phyloP scores from a whole-genome alignment of 1,140 invertebrate species.

The fruit fly (Drosophila melanogaster) region Release_6_plus_ISO1_MT NC_004354.4:9099501-9100000 shows the following conservation, averaged over 20 bases:
- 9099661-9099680: constrained; percentile 13
- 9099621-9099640: constrained; percentile 12
- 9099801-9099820: constrained; percentile 1
- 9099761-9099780: not conserved
- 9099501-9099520: constrained; percentile 43
- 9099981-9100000: constrained; percentile 28
- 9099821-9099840: not conserved
- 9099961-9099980: constrained; percentile 6
- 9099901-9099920: not conserved
- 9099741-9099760: not conserved
- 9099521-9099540: constrained; percentile 16
- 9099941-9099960: not conserved
- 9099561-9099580: constrained; percentile 28
- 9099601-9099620: constrained; percentile 16
- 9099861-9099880: not conserved
- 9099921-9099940: not conserved
- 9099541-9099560: constrained; percentile 43
- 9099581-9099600: constrained; percentile 1
- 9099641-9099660: not conserved
- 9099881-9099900: not conserved
- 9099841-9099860: not conserved
- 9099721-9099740: not conserved
- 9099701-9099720: constrained; percentile 13
- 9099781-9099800: not conserved
- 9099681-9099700: constrained; percentile 22